A percentile compares a stretch with the other conserved stretches of the same genome.
Evolutionary conservation across 1,140 invertebrate species (phyloP).

Genomic region (Euura lappo): DNA sequence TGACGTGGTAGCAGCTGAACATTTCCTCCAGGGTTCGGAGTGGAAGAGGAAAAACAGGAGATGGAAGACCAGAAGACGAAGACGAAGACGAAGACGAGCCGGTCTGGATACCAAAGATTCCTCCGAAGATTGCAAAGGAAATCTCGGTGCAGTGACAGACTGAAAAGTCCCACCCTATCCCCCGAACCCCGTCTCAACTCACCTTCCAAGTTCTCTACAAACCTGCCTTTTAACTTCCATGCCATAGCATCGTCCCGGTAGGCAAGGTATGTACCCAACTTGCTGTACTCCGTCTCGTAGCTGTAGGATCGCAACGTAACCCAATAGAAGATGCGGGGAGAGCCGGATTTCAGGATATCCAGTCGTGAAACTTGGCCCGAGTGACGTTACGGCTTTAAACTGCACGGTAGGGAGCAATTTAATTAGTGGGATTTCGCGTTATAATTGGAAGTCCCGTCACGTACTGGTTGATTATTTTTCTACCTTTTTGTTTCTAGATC

Average conservation of each 20-base stretch:
- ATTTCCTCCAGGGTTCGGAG: too few relatives aligned
- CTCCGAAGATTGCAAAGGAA: slow-evolving; percentile 54
- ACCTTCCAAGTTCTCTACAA: background rate
- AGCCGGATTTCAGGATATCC: too few relatives aligned
- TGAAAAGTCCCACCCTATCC: slow-evolving; percentile 43
- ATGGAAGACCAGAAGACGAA: background rate
- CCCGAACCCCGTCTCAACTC: slow-evolving; percentile 21
- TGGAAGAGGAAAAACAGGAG: background rate
- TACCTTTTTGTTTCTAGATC: too few relatives aligned
- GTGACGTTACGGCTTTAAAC: too few relatives aligned
- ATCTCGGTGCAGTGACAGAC: slow-evolving; percentile 53
- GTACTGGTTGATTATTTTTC: too few relatives aligned
- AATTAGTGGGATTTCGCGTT: too few relatives aligned
- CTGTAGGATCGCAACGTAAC: background rate
- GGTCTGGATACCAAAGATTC: slow-evolving; percentile 55
- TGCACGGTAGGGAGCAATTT: too few relatives aligned
- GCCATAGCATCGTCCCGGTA: background rate
- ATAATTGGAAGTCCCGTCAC: too few relatives aligned
- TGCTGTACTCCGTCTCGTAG: background rate
- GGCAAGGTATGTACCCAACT: background rate
- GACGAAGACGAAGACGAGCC: slow-evolving; percentile 22
- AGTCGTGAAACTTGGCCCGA: too few relatives aligned
- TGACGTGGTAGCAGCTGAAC: background rate
- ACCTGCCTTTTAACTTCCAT: background rate
- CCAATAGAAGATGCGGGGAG: slow-evolving; percentile 4